Conservation (phyloP, 2,113 vertebrate genomes). For the Ochotona princeps region DNA sequence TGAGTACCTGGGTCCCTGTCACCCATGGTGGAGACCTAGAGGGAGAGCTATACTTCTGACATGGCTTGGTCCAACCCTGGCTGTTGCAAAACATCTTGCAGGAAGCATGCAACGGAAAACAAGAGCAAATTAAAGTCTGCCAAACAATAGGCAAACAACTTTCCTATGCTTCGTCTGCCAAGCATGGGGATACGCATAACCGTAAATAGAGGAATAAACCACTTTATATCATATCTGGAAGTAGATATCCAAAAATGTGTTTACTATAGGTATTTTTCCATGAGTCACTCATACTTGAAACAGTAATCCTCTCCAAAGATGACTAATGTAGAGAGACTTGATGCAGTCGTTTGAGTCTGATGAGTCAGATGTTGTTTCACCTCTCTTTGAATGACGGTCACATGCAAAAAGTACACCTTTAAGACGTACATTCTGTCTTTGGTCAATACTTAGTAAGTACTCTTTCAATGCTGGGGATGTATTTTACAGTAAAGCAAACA, state of each 20-base stretch:
- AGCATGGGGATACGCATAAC: not conserved
- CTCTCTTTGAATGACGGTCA: not conserved
- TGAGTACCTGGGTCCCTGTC: no score
- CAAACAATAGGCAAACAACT: not conserved
- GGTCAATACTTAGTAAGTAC: not conserved
- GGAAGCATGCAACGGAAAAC: not conserved
- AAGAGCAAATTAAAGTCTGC: conserved; percentile 41
- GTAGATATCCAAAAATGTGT: not conserved
- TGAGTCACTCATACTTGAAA: not conserved
- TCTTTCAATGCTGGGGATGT: not conserved
- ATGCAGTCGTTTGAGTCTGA: not conserved
- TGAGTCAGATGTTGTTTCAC: not conserved
- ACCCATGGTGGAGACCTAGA: no score
- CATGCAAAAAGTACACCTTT: not conserved
- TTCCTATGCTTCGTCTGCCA: not conserved
- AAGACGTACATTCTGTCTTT: conserved; percentile 14
- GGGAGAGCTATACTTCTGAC: no score
- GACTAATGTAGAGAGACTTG: not conserved
- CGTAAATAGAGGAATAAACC: not conserved
- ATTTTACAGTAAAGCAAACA: conserved; percentile 34
- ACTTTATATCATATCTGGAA: not conserved
- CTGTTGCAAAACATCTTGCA: not conserved
- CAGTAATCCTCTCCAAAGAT: not conserved
- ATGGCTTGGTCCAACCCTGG: no score
- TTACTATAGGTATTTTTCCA: not conserved